phyloP scores from a whole-genome alignment of 92 coral and sea anemone genomes.

The Porites rus region DNA sequence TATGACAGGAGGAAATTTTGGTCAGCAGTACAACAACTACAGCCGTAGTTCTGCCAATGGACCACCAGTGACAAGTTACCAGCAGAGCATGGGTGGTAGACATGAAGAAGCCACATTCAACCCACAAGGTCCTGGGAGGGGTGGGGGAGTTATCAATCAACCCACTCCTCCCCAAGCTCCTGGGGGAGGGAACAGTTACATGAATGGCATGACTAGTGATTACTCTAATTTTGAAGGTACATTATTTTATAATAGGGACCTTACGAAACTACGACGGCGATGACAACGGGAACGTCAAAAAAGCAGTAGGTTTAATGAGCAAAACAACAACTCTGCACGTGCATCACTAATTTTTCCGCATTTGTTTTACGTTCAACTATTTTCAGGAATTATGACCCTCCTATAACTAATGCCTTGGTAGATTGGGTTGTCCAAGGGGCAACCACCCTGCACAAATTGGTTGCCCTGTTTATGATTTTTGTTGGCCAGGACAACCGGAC shows the following conservation, averaged over 20 bases:
- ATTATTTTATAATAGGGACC: neutral
- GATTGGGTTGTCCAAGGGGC: no score
- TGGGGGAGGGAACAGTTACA: constrained; percentile 16
- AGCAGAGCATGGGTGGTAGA: constrained; percentile 10
- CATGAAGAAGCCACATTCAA: constrained; percentile 26
- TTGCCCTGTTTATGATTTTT: no score
- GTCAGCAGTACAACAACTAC: neutral
- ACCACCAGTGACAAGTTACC: neutral
- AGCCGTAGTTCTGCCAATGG: neutral
- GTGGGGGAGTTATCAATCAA: constrained; percentile 1
- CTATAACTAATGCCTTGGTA: no score
- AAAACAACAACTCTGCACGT: no score
- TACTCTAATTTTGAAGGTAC: constrained; percentile 8
- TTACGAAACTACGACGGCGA: no score
- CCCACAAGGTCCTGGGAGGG: constrained; percentile 53
- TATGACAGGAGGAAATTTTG: constrained; percentile 7
- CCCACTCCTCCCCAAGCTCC: neutral
- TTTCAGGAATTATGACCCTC: no score
- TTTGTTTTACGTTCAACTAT: no score
- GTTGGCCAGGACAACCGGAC: no score
- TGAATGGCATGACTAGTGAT: constrained; percentile 7
- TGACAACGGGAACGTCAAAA: no score
- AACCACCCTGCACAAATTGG: no score
- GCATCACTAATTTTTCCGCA: no score
- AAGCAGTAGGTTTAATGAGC: no score